These are phyloP conservation scores for Drosophila rellima DNA, from an alignment of 2,888 invertebrate genomes.

Conservation along the genomic window DNA sequence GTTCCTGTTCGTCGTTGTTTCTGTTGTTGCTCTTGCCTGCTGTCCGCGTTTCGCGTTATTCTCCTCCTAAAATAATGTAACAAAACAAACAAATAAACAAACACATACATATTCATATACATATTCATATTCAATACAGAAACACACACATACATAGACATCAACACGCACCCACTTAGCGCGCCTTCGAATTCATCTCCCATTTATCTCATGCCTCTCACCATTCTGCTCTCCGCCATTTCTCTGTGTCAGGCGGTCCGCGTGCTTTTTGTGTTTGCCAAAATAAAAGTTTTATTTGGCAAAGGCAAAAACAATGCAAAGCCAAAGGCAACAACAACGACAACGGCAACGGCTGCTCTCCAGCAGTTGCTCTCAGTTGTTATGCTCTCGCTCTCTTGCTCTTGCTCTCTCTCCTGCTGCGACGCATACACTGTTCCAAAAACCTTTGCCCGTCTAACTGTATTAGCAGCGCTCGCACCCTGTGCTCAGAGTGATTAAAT, in stretches of 20 bases:
- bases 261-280: constrained; percentile 63
- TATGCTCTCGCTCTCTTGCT: constrained; percentile 38
- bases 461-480: constrained; percentile 15
- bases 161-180: constrained; percentile 56
- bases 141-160: constrained; percentile 20
- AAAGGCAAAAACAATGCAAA: constrained; percentile 33
- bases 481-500: background rate
- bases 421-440: constrained; percentile 37
- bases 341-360: constrained; percentile 34
- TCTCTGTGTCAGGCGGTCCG: constrained; percentile 37
- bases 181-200: constrained; percentile 21
- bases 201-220: background rate
- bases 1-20: constrained; percentile 16
- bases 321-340: constrained; percentile 19
- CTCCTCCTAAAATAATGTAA: constrained; percentile 51
- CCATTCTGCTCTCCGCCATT: constrained; percentile 4
- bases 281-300: constrained; percentile 65
- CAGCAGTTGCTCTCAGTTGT: constrained; percentile 30
- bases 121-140: constrained; percentile 13
- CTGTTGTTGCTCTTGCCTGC: constrained; percentile 23
- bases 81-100: constrained; percentile 73
- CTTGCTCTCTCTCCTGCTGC: constrained; percentile 9
- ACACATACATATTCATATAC: constrained; percentile 34
- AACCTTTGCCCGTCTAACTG: background rate
- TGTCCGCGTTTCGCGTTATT: constrained; percentile 29